Conservation (phyloP, 2,797 vertebrate genomes). For the Melanotaenia parkinsoni region DNA sequence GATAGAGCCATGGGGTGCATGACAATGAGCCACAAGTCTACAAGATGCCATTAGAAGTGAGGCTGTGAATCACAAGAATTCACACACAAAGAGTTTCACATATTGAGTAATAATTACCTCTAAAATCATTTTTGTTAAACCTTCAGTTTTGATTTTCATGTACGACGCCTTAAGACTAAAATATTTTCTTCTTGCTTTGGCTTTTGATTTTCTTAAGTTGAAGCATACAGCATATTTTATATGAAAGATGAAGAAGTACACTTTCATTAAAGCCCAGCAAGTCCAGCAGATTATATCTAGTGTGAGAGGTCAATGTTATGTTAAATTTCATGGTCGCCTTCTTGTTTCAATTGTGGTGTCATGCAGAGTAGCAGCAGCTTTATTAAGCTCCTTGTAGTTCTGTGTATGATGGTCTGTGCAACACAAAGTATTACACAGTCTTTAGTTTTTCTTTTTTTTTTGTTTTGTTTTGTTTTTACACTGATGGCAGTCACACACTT, state of each 20-base stretch:
- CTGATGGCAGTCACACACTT: slow-evolving; percentile 17
- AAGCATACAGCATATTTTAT: slow-evolving; percentile 1
- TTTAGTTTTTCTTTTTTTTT: slow-evolving; percentile 33
- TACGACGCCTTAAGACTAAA: slow-evolving; percentile 8
- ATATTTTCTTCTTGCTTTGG: not conserved
- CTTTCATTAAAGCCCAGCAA: slow-evolving; percentile 18
- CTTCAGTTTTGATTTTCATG: not conserved
- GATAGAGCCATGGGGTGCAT: slow-evolving; percentile 69
- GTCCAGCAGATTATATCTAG: slow-evolving; percentile 51
- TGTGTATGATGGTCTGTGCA: slow-evolving; percentile 29
- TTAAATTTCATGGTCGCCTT: slow-evolving; percentile 48
- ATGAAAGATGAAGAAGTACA: slow-evolving; percentile 22
- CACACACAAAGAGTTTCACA: slow-evolving; percentile 31
- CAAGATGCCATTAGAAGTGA: slow-evolving; percentile 68
- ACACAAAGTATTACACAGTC: slow-evolving; percentile 14
- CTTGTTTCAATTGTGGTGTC: slow-evolving; percentile 47
- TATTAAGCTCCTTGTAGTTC: slow-evolving; percentile 33
- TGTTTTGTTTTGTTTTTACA: not conserved
- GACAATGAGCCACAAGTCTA: slow-evolving; percentile 74
- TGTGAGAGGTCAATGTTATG: slow-evolving; percentile 35
- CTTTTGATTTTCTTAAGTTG: slow-evolving; percentile 7
- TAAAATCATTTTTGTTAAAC: slow-evolving; percentile 8
- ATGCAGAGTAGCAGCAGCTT: slow-evolving; percentile 43
- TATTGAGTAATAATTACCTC: slow-evolving; percentile 23
- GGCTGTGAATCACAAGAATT: slow-evolving; percentile 55